A percentile compares a stretch with the other conserved stretches of the same genome.
Evolutionary conservation across 37 sponge, comb jelly and placozoan species (phyloP).

Genomic region (Haliclona indistincta): DNA sequence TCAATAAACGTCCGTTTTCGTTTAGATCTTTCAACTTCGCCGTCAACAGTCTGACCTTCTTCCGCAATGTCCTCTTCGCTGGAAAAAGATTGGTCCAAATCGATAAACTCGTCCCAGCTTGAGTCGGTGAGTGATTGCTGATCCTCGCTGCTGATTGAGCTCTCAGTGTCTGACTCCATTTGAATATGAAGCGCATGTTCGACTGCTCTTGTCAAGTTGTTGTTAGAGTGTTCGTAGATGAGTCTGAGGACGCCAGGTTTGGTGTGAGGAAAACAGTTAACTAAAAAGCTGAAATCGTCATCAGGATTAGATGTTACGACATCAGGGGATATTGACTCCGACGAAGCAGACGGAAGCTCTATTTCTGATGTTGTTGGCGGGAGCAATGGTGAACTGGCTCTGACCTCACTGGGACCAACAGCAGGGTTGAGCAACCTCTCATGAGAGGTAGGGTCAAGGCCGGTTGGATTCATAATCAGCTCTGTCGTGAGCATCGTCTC

Average conservation of each 20-base stretch:
- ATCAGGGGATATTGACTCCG: too few species aligned
- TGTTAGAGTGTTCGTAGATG: not conserved
- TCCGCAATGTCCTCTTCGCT: conserved; percentile 1
- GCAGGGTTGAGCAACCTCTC: too few species aligned
- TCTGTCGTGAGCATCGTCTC: too few species aligned
- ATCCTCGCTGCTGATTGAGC: not conserved
- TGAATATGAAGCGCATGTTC: not conserved
- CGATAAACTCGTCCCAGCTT: not conserved
- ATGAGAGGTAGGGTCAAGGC: too few species aligned
- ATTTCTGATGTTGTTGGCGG: too few species aligned
- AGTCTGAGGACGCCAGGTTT: not conserved
- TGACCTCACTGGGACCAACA: too few species aligned
- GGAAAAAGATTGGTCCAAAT: not conserved
- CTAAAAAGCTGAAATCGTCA: not conserved
- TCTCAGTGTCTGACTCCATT: not conserved
- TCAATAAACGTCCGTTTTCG: too few species aligned
- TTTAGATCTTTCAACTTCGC: not conserved
- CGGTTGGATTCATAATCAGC: too few species aligned
- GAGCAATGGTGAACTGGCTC: too few species aligned
- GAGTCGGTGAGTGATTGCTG: not conserved
- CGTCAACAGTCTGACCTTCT: conserved; percentile 1
- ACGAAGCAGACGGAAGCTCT: too few species aligned
- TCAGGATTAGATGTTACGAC: too few species aligned
- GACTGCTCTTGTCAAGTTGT: not conserved
- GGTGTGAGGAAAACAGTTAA: not conserved